These are phyloP conservation scores for Aurelia sp. DNA, from an alignment of 30 jellyfish, hydroid and myxozoan genomes.

Conservation along the genomic window DNA sequence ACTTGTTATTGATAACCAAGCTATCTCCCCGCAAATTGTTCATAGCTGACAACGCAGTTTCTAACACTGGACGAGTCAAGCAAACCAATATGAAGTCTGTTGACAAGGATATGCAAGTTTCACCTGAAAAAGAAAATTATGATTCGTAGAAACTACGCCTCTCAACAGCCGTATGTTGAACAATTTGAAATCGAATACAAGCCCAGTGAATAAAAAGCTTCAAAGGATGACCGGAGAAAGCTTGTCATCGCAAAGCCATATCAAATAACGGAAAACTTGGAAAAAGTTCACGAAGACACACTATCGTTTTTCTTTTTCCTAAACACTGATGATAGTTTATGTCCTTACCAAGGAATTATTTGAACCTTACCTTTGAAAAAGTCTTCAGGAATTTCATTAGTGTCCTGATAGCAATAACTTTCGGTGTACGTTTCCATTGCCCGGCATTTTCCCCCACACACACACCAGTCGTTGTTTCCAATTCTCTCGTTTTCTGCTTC, in stretches of 20 bases:
- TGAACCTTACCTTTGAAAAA: too few species aligned
- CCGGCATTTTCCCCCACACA: slow-evolving; percentile 17
- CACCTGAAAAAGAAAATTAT: too few species aligned
- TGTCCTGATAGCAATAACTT: too few species aligned
- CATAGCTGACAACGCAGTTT: slow-evolving; percentile 43
- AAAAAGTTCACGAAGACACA: neutral
- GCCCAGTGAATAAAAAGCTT: too few species aligned
- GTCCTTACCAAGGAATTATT: neutral
- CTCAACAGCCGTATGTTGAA: too few species aligned
- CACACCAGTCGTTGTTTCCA: slow-evolving; percentile 33
- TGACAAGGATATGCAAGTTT: slow-evolving; percentile 30
- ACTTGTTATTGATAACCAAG: slow-evolving; percentile 6
- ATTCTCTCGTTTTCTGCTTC: slow-evolving; percentile 18
- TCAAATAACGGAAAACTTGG: neutral
- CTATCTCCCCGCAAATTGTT: slow-evolving; percentile 36
- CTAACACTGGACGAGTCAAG: slow-evolving; percentile 18
- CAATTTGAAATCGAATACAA: too few species aligned
- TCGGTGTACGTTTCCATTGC: slow-evolving; percentile 39
- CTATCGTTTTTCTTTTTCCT: neutral
- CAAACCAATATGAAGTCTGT: slow-evolving; percentile 23
- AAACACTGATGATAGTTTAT: neutral
- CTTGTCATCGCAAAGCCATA: neutral
- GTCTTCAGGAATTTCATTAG: too few species aligned
- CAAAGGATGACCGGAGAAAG: neutral
- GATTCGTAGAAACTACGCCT: too few species aligned